Conservation (phyloP, 2,888 invertebrate genomes). For the Caenorhabditis sp. region DNA sequence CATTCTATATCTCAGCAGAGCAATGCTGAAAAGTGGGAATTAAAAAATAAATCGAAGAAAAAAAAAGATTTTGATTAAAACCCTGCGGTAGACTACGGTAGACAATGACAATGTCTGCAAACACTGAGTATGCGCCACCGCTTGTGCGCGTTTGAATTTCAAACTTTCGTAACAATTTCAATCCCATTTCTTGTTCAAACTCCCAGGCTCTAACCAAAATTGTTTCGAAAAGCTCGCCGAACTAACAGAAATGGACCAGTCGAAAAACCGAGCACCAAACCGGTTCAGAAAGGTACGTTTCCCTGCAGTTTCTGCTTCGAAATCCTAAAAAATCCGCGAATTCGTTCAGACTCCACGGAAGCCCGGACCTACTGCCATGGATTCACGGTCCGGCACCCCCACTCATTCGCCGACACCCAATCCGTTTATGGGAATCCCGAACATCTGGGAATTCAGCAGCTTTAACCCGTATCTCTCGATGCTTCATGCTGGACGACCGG, state of each 20-base stretch:
- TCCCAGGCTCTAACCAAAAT: background rate
- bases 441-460: slow-evolving; percentile 28
- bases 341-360: slow-evolving; percentile 35
- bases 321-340: background rate
- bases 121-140: slow-evolving; percentile 11
- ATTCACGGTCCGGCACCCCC: background rate
- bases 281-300: slow-evolving; percentile 34
- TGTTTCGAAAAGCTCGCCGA: background rate
- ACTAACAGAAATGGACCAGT: slow-evolving; percentile 36
- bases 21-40: too few species aligned
- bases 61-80: background rate
- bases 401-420: slow-evolving; percentile 6
- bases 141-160: slow-evolving; percentile 15
- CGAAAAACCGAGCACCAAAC: slow-evolving; percentile 11
- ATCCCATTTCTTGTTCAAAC: slow-evolving; percentile 29
- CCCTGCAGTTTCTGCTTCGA: background rate
- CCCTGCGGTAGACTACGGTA: slow-evolving; percentile 15
- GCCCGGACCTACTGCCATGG: slow-evolving; percentile 1
- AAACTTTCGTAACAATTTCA: background rate
- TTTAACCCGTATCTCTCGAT: slow-evolving; percentile 37
- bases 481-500: background rate
- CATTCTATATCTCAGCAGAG: too few species aligned
- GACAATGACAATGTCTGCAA: slow-evolving; percentile 12
- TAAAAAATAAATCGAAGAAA: background rate
- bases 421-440: background rate